Percentiles rank a stretch among this genome's conserved stretches.
Evolutionary conservation across 2,797 vertebrate species (phyloP).

Genomic region (Melopsittacus undulatus): DNA sequence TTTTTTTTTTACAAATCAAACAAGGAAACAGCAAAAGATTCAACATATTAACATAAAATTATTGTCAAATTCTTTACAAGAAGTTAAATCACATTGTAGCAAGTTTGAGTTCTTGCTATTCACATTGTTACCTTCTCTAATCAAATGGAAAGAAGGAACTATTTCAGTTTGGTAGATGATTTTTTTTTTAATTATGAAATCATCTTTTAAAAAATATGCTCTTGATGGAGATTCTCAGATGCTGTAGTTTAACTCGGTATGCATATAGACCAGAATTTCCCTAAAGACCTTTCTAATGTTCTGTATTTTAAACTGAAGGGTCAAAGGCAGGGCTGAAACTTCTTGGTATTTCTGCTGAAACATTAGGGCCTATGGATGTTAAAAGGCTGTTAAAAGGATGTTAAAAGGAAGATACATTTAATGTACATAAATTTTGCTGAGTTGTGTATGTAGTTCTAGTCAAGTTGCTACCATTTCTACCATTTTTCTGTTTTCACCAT

Average conservation of each 20-base stretch:
- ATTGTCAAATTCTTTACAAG: constrained; percentile 31
- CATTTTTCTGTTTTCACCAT: not conserved
- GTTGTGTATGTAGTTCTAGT: not conserved
- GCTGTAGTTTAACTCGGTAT: not conserved
- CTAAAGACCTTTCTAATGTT: not conserved
- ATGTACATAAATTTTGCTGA: not conserved
- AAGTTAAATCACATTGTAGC: not conserved
- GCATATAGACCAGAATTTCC: not conserved
- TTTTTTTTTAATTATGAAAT: not conserved
- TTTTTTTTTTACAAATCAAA: not conserved
- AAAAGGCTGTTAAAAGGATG: not conserved
- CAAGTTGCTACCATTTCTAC: not conserved
- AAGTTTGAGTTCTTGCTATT: not conserved
- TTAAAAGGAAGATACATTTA: not conserved
- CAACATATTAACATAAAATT: constrained; percentile 28
- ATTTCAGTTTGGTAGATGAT: not conserved
- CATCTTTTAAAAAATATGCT: not conserved
- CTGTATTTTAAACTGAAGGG: not conserved
- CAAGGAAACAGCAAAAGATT: not conserved
- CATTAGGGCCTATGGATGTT: not conserved
- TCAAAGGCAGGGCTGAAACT: not conserved
- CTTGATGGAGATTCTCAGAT: not conserved
- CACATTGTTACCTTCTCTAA: not conserved
- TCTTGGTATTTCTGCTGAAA: not conserved
- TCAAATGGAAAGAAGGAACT: not conserved